Base-by-base conservation (phyloP, 2,113 vertebrate species). In the Myanophis thanlyinensis region DNA sequence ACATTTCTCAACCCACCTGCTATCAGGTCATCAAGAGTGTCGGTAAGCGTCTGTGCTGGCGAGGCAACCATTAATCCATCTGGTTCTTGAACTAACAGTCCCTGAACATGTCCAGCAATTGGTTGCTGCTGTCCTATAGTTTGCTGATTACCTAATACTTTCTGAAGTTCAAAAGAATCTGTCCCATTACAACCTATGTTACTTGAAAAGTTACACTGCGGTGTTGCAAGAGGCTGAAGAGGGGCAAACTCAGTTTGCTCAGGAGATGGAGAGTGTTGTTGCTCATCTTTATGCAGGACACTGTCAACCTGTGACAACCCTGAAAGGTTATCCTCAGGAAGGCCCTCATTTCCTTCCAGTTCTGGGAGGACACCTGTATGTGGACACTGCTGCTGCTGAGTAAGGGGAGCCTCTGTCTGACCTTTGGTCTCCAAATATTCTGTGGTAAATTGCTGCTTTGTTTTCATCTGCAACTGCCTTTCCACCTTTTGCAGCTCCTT, bases 11-110 rank as follows among this genome's bases (percentile, higher is more conserved):
- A 98, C 98, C 96, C 97, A 98, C 99, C 99, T 98, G 98, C 98
- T 98, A 99, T 99, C 98, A 99, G 99, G 98, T 99, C 99, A 97
- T 99, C 99, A 98, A 99, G 98, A 98, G 99, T 99, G 98, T 99
- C 99, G 97, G 99, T 99, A 98, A 99, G 99, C 96, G 98, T 98
- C 98, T 98, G 98, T 94, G 98, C 98, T 96, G 98, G 98, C 95
- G 98, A 98, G 97, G 98, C 98, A 98, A 99, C 98, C 98, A 99
- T 98, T 97, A 99, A 97, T 98, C 98, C 98, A 93, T 99, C 98
- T 96, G 98, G 96, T 96, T 98, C 98, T 98, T 99, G 98, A 97
- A 98, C 98, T 97, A 99, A 98, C 96, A 99, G 98, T 93, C 98
- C 98, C 95, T 98, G 98, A 95, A 98, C 98, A 95, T 98, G 97